Base-by-base conservation (phyloP, 1,140 invertebrate species). In the Drosophila aff. region DNA sequence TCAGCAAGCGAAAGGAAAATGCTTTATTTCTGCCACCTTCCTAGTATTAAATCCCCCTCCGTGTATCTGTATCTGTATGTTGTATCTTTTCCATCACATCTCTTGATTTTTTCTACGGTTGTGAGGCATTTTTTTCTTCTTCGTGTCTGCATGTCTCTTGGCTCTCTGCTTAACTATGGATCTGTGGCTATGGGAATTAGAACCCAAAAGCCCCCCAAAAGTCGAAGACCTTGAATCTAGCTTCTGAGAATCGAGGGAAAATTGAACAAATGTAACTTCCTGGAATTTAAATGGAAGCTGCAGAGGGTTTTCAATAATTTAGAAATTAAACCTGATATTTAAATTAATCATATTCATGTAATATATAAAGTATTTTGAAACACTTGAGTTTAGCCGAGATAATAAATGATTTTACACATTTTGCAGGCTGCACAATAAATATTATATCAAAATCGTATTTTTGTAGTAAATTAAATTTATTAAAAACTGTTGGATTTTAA, bases 1-100 rank as follows among this genome's bases (percentile, higher is more conserved):
- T 74, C 71, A 72, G 66, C 53, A 11, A 69, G 47, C 63, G 50
- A 68, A 71, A 69, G 53, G 65, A 73, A 69, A 73, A 72, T 72
- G 61, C 61, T 68, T 64, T 50, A 43, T 52, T 65, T 40, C 66
- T 36, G 43, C 61, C 44, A 65, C 36, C 36, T 40, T 31, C 36
- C 46, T n/a, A 47, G 33, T 23, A 47, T 66, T 23, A 31, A 33
- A 36, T 10, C 52, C n/a, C 3, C n/a, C 11, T 6, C 8, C 8
- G 13, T 21, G 10, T 13, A 15, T 23, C 9, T 28, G 47, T 50
- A 50, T n/a, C 26, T 50, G 21, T 57, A 57, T 57, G 1, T 21
- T n/a, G 53, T 65, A 43, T 65, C 26, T 36, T 33, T n/a, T 62
- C 21, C 53, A 62, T 66, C 46, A 50, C 61, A 41, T 65, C 36